Base-by-base conservation (phyloP, 2,888 invertebrate genomes). In the Pammene aurita region DNA sequence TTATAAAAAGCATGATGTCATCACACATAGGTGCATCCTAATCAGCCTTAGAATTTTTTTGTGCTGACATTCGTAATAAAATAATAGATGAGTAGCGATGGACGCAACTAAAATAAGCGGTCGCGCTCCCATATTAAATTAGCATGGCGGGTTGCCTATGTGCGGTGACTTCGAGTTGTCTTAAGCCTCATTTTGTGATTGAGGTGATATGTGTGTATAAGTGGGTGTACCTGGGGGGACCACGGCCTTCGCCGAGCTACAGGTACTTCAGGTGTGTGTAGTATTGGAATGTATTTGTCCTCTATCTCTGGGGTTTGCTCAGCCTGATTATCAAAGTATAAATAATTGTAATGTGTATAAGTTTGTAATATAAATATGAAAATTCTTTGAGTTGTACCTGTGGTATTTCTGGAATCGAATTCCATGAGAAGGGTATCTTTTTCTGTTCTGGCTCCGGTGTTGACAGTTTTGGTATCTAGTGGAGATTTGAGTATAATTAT, bases 251-350 rank as follows among this genome's bases (percentile, higher is more conserved):
- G 87, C 90, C 90, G 90, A 26, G 88, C 89, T 61, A 80, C 78
- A 66, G 78, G 74, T 62, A 75, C 75, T 72, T 88, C 85, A 72
- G 85, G 78, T 79, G 86, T 82, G 73, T 89, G 88, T 76, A 91
- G 82, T 80, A 88, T 91, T 50, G 92, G 90, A 82, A 82, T 87
- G 78, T 86, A 90, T 76, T 82, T 82, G 72, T 90, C 90, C 76
- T 91, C 89, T 77, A 88, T 80, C 73, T 90, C 92, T 74, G 92
- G 89, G 72, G 84, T 84, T 83, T 90, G 91, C 86, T 92, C 91
- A 64, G 88, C 90, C 91, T 92, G 81, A 80, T 83, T 72, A 73
- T 70, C 66, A 77, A 79, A 73, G 69, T 60, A 55, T 48, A 60
- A 69, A 44, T 69, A 67, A 66, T 54, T 54, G 63, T 72, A 71